Base-by-base conservation (phyloP, 1,140 invertebrate genomes). In the Drosophila nebulosa region DNA sequence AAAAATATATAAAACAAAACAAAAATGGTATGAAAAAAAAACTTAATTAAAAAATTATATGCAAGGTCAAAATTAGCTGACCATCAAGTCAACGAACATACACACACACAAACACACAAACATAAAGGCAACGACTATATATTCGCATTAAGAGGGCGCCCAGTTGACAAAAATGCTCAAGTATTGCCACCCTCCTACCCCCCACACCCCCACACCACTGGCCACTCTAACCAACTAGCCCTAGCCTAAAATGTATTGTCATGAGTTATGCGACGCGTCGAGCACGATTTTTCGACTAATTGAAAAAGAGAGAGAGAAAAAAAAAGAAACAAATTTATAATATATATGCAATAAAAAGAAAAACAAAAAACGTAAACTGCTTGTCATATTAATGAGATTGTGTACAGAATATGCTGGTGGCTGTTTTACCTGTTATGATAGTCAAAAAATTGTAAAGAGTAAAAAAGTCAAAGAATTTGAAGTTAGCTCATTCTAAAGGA, bases 31-130 rank as follows among this genome's bases (percentile, higher is more conserved):
- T 42, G 39, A 21, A 74, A 70, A 65, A 60, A 73, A 76, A 65
- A 61, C 66, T 68, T 88, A 88, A 88, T 88, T 86, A 88, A 86
- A 88, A 88, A 86, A 88, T 86, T 78, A 72, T 83, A 73, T 66
- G 83, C 83, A 86, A 86, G 81, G 81, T 86, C 81, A 64, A 88
- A 88, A 88, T 86, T 86, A 86, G 83, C 78, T 86, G 81, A 74
- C 81, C 81, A 73, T 83, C 81, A 86, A 81, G 81, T 69, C 67
- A 57, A 22, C 67, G 24, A 58, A 30, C 51, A 63, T 16, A 27
- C 35, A 46, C 14, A 63, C 22, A 27, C 35, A 46, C 14, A 5
- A 24, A 26, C 24, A 58, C 27, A 16, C 26, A 58, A 55, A 63
- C 10, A 64, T 14, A 46, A 51, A 51, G n/a, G 24, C 3, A 77